Evolutionary conservation across 2,888 invertebrate genomes (phyloP), one percentile per base, ranked within the genome.

Genomic region (Xylota segnis): DNA sequence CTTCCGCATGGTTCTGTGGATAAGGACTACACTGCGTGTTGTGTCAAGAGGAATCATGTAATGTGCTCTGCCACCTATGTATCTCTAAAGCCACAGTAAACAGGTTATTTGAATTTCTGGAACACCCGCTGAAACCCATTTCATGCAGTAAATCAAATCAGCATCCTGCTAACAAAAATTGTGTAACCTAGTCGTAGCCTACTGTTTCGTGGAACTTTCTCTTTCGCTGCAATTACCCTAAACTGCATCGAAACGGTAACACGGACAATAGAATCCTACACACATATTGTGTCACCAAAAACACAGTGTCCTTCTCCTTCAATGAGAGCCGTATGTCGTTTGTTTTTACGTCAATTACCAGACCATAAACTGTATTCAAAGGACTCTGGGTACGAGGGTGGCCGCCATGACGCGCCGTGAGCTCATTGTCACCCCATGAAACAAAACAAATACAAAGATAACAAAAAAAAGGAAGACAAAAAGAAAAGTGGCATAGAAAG

Each of bases 361-460:
- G 86, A 86, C 86, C 76, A 76, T 86, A 86, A 86, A 86, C 59
- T 82, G 66, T 81, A 72, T 70, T 70, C 63, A 82, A 86, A 86
- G 66, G 68, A 72, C 61, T 56, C 59, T 75, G 43, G 70, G 40
- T 66, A 65, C 45, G 86, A 72, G 72, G 86, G 86, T 82, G 82
- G 86, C 72, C 81, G 29, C 59, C 47, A 54, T 54, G 56, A 14
- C 66, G 40, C 54, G 32, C 59, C 59, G 7, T 82, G 70, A 68
- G 56, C 76, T 82, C 70, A 82, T 79, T 79, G 79, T 84, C 86
- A 86, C 81, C 71, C 76, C 71, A 81, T 83, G 72, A 77, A 77
- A 61, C 37, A 72, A 71, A 66, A 78, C 63, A 78, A 77, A 74
- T 16, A 77, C 58, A 71, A 10, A 9, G 23, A 72, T 29, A 59